These are phyloP conservation scores for Caenorhabditis angaria DNA, from an alignment of 2,888 invertebrate genomes.

Conservation along the genomic window DNA sequence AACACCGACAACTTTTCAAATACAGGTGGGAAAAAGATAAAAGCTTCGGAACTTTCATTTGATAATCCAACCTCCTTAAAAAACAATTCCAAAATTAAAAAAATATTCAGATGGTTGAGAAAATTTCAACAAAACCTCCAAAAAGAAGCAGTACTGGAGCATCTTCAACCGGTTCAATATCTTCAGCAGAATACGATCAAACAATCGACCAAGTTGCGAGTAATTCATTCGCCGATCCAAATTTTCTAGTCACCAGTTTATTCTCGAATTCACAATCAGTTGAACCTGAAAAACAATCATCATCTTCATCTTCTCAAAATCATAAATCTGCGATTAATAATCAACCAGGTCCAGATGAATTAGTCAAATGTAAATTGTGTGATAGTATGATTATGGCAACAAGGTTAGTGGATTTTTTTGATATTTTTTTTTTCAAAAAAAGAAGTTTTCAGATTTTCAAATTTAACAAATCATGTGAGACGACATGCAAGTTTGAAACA, in stretches of 20 bases:
- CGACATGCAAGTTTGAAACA: slow-evolving; percentile 61
- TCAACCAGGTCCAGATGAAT: slow-evolving; percentile 11
- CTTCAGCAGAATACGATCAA: neutral
- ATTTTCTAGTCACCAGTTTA: slow-evolving; percentile 1
- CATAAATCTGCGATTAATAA: too few relatives aligned
- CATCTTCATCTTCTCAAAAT: neutral
- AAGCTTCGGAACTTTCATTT: too few relatives aligned
- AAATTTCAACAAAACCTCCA: neutral
- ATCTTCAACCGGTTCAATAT: neutral
- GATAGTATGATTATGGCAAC: slow-evolving; percentile 53
- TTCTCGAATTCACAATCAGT: neutral
- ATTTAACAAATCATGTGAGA: slow-evolving; percentile 59
- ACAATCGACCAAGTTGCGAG: slow-evolving; percentile 3
- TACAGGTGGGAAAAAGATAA: slow-evolving; percentile 1
- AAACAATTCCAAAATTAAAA: neutral
- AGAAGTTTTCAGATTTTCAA: slow-evolving; percentile 33
- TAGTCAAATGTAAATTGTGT: slow-evolving; percentile 35
- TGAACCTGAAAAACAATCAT: neutral
- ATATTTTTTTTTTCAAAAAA: too few relatives aligned
- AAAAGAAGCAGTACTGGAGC: neutral
- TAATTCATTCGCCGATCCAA: slow-evolving; percentile 1
- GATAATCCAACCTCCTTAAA: too few relatives aligned
- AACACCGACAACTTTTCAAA: slow-evolving; percentile 6
- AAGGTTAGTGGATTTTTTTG: slow-evolving; percentile 18
- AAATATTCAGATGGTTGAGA: slow-evolving; percentile 3